These are phyloP conservation scores for Unio pictorum DNA, from an alignment of 2,888 invertebrate species.

Conservation along the genomic window DNA sequence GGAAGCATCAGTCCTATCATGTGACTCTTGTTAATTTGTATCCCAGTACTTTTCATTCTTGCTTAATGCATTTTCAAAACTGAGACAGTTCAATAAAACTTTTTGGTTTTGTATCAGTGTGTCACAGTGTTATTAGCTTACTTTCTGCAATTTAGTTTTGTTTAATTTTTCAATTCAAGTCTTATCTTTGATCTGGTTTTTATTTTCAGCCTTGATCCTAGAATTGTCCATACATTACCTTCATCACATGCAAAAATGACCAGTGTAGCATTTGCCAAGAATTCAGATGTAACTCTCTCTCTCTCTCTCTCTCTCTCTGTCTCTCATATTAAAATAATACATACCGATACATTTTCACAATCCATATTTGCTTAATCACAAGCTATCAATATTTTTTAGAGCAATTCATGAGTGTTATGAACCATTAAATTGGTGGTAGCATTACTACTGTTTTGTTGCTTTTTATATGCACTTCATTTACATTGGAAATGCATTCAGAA, in stretches of 20 bases:
- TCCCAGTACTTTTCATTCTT: too few relatives aligned
- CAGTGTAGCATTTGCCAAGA: conserved; percentile 64
- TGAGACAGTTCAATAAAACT: too few relatives aligned
- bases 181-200: conserved; percentile 2
- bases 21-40: too few relatives aligned
- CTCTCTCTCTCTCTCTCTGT: neutral
- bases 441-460: neutral
- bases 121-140: neutral
- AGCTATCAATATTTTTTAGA: too few relatives aligned
- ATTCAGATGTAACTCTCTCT: conserved; percentile 63
- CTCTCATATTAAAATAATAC: neutral
- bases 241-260: conserved; percentile 63
- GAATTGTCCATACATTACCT: conserved; percentile 57
- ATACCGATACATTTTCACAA: neutral
- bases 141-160: neutral
- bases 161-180: neutral
- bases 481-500: too few relatives aligned
- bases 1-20: too few relatives aligned
- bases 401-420: too few relatives aligned
- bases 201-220: conserved; percentile 66
- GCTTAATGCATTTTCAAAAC: too few relatives aligned
- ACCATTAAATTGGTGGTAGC: too few relatives aligned
- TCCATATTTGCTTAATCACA: neutral
- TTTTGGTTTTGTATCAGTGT: neutral
- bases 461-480: too few relatives aligned